Evolutionary conservation across 2,113 vertebrate genomes (phyloP), one percentile per base, ranked within the genome.

Genomic region (Myiopsitta monachus): DNA sequence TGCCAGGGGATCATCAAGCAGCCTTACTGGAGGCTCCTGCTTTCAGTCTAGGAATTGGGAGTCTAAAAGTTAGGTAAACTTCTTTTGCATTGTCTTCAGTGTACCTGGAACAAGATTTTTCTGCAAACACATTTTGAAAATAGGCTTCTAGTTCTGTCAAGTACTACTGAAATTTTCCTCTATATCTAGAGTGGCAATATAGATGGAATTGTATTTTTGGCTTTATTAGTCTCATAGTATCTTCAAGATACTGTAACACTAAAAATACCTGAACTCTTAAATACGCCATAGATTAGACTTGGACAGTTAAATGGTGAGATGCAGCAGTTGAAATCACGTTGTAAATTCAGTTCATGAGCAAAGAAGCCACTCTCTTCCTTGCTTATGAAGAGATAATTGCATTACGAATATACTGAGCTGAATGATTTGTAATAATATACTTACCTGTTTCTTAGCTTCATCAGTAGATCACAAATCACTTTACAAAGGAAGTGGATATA

Each of bases 401-500:
- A 44, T 78, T 92, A 33, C 27, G 76, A 46, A 72, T 46, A 23
- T 72, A 88, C 30, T 78, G 31, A 83, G 49, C 44, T 4, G 0
- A 62, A 78, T 75, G 57, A 83, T 74, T 93, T 68, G 14, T 74
- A 86, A 82, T 82, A 59, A 78, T 22, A 47, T 39, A 61, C 39
- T 49, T 83, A 70, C 10, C 5, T 86, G 66, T 85, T 91, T 64
- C n/a, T 54, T 39, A 73, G 52, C 52, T 88, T 87, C 62, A 22
- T 61, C 18, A 64, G 54, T 23, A 64, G 49, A 83, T 79, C 43
- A 54, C 17, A 80, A 83, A 66, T 70, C 62, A 61, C 31, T 90
- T 90, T 76, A 80, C 22, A 54, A 75, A 80, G 38, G 39, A 87
- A 70, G 17, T 62, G 78, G 91, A 82, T 57, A 54, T 47, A 88